A percentile compares a stretch with the other conserved stretches of the same genome.
Evolutionary conservation across 2,888 invertebrate genomes (phyloP).

Genomic region (Cheilosia urbana): DNA sequence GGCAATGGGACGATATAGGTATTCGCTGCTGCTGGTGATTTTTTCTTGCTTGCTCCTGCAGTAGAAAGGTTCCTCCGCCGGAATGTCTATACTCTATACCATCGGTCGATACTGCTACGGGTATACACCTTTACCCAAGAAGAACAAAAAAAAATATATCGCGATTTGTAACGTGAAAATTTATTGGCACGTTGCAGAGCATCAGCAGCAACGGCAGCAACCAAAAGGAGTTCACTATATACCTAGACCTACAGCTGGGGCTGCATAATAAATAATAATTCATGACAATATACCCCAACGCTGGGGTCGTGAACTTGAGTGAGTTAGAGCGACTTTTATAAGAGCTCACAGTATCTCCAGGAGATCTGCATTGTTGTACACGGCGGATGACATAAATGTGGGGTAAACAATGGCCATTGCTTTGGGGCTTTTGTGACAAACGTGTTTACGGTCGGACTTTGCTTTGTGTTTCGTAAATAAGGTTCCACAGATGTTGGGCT

Average conservation of each 20-base stretch:
- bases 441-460: constrained; percentile 11
- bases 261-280: constrained; percentile 70
- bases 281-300: constrained; percentile 68
- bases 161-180: constrained; percentile 70
- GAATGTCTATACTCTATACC: constrained; percentile 46
- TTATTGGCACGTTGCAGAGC: constrained; percentile 49
- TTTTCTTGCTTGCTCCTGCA: constrained; percentile 24
- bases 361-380: constrained; percentile 48
- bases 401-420: constrained; percentile 36
- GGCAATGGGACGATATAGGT: constrained; percentile 45
- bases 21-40: constrained; percentile 49
- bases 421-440: constrained; percentile 44
- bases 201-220: constrained; percentile 9
- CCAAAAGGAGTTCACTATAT: constrained; percentile 37
- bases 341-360: constrained; percentile 13
- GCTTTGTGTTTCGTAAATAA: constrained; percentile 27
- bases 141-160: constrained; percentile 24
- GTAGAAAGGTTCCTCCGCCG: constrained; percentile 35
- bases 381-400: constrained; percentile 39
- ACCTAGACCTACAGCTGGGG: neutral
- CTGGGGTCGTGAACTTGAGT: constrained; percentile 69
- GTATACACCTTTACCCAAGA: constrained; percentile 2
- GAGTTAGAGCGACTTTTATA: constrained; percentile 64
- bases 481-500: constrained; percentile 1
- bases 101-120: constrained; percentile 26